phyloP scores from a whole-genome alignment of 2,888 invertebrate genomes.

The Gortyna flavago region DNA sequence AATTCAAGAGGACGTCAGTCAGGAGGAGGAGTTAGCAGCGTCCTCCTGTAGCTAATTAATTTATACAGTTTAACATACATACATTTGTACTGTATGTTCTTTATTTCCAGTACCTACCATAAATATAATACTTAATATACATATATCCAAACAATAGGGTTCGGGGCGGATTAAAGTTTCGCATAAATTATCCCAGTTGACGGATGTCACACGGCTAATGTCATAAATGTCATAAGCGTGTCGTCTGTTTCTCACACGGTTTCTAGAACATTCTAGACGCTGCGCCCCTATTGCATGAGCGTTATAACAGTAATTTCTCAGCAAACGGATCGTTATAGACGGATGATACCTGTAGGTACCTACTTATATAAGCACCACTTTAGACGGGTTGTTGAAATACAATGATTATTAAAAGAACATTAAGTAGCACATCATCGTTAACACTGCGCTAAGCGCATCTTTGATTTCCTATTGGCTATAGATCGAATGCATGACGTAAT shows the following conservation, averaged over 20 bases:
- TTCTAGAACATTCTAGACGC: too few species aligned
- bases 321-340: not conserved
- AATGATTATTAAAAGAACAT: constrained; percentile 9
- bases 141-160: too few species aligned
- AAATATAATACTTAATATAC: too few species aligned
- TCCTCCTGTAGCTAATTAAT: not conserved
- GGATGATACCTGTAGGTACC: not conserved
- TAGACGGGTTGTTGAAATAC: not conserved
- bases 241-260: too few species aligned
- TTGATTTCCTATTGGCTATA: not conserved
- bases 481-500: not conserved
- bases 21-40: not conserved
- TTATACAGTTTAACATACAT: too few species aligned
- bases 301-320: not conserved
- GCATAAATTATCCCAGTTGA: too few species aligned
- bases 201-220: too few species aligned
- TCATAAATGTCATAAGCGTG: too few species aligned
- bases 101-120: too few species aligned
- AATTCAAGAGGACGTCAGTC: not conserved
- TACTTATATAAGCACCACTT: not conserved
- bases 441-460: not conserved
- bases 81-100: too few species aligned
- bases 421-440: not conserved
- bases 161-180: too few species aligned
- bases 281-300: too few species aligned